These are phyloP conservation scores for Lampris megalopsis DNA, from an alignment of 2,113 vertebrate species.

Conservation along the genomic window DNA sequence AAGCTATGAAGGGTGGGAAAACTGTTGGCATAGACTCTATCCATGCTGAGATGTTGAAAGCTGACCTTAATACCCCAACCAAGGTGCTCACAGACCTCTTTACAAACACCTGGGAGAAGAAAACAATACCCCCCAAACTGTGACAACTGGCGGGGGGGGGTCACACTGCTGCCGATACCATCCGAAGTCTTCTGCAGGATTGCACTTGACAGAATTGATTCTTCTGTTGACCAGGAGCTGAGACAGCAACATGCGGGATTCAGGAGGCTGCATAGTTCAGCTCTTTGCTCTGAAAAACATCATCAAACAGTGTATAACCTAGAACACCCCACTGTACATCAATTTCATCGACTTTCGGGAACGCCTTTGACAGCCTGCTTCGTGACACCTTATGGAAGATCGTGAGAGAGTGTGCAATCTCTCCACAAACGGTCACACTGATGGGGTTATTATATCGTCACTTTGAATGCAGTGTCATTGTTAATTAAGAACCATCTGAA, in stretches of 20 bases:
- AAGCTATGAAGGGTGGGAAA: too few species aligned
- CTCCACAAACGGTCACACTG: conserved; percentile 2
- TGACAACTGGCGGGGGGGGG: conserved; percentile 6
- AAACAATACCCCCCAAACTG: not conserved
- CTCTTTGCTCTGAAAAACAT: conserved; percentile 11
- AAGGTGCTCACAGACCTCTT: not conserved
- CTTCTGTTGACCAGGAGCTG: not conserved
- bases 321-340: conserved; percentile 5
- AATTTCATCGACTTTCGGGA: conserved; percentile 25
- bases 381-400: not conserved
- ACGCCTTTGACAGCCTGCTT: conserved; percentile 2
- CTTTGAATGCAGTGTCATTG: conserved; percentile 12
- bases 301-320: conserved; percentile 9
- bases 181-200: conserved; percentile 2
- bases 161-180: conserved; percentile 2
- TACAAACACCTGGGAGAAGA: too few species aligned
- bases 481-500: not conserved
- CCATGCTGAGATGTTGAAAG: too few species aligned
- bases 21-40: too few species aligned
- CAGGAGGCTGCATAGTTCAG: not conserved
- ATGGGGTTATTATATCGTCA: not conserved
- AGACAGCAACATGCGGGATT: conserved; percentile 1
- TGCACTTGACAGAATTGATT: conserved; percentile 9
- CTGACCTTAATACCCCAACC: not conserved
- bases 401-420: not conserved